Evolutionary conservation across 2,797 vertebrate species (phyloP).

Genomic region (Melanotaenia trifasciata): DNA sequence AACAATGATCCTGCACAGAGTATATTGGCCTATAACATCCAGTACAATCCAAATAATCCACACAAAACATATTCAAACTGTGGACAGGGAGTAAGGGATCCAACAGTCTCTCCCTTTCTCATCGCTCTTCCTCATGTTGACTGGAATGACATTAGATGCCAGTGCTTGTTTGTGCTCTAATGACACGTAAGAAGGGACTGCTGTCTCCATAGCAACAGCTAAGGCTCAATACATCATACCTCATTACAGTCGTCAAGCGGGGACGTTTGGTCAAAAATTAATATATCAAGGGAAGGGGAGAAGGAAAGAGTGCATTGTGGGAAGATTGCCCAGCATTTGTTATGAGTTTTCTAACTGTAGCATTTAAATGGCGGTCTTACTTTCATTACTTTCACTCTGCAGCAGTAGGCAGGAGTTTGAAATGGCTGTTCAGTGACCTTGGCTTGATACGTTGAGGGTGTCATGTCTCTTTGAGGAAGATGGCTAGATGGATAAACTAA

Average conservation of each 20-base stretch:
- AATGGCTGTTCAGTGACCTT: slow-evolving; percentile 79
- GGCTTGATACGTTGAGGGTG: slow-evolving; percentile 64
- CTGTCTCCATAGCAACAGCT: slow-evolving; percentile 90
- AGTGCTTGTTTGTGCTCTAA: slow-evolving; percentile 88
- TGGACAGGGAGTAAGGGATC: slow-evolving; percentile 56
- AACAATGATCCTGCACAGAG: slow-evolving; percentile 41
- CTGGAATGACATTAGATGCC: slow-evolving; percentile 90
- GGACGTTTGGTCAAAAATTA: slow-evolving; percentile 87
- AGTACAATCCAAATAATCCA: slow-evolving; percentile 54
- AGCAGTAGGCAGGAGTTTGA: slow-evolving; percentile 57
- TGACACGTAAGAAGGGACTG: slow-evolving; percentile 90
- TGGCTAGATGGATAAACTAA: slow-evolving; percentile 44
- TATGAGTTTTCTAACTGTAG: slow-evolving; percentile 75
- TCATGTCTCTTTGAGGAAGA: slow-evolving; percentile 45
- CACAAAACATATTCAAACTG: slow-evolving; percentile 48
- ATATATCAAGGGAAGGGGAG: slow-evolving; percentile 79
- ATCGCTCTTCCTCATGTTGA: slow-evolving; percentile 81
- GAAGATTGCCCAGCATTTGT: slow-evolving; percentile 75
- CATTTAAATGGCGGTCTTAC: slow-evolving; percentile 70
- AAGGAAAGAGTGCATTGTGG: slow-evolving; percentile 57
- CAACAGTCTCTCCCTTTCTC: slow-evolving; percentile 60
- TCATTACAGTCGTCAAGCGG: slow-evolving; percentile 88
- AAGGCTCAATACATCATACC: slow-evolving; percentile 90
- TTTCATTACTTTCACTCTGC: slow-evolving; percentile 73
- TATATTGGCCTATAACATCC: slow-evolving; percentile 41